phyloP scores from a whole-genome alignment of 92 coral and sea anemone species.

The Epizoanthus illoricatus region DNA sequence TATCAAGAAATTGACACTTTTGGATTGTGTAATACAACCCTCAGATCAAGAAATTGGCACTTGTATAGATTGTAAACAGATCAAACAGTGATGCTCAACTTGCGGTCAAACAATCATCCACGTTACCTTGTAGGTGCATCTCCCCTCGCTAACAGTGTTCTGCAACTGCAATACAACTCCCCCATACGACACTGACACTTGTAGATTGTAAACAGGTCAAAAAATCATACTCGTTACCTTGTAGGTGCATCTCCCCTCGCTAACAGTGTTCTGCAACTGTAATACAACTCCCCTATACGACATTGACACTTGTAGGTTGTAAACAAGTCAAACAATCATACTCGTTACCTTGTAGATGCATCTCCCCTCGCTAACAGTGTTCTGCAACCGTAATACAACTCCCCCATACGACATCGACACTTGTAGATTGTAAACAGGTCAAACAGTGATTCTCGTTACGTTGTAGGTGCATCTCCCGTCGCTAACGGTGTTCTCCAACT shows the following conservation, averaged over 20 bases:
- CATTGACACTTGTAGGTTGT: neutral
- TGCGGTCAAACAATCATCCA: neutral
- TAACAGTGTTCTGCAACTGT: slow-evolving; percentile 92
- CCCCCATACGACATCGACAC: neutral
- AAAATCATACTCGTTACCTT: neutral
- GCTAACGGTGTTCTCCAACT: slow-evolving; percentile 89
- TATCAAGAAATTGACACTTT: neutral
- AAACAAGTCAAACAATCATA: neutral
- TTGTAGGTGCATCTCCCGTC: slow-evolving; percentile 87
- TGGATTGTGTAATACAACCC: too few species aligned
- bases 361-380: slow-evolving; percentile 79
- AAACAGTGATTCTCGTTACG: neutral
- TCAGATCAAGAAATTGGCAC: neutral
- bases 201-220: neutral
- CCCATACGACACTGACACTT: neutral
- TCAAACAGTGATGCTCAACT: too few species aligned
- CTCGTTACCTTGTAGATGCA: slow-evolving; percentile 60
- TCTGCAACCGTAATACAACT: neutral
- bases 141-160: slow-evolving; percentile 77
- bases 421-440: neutral
- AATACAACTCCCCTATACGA: neutral
- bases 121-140: slow-evolving; percentile 62
- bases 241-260: slow-evolving; percentile 87
- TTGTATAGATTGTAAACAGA: neutral
- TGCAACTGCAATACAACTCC: neutral